These are phyloP conservation scores for Hydrozoanthus gracilis DNA, from an alignment of 92 coral and sea anemone species.

Conservation along the genomic window DNA sequence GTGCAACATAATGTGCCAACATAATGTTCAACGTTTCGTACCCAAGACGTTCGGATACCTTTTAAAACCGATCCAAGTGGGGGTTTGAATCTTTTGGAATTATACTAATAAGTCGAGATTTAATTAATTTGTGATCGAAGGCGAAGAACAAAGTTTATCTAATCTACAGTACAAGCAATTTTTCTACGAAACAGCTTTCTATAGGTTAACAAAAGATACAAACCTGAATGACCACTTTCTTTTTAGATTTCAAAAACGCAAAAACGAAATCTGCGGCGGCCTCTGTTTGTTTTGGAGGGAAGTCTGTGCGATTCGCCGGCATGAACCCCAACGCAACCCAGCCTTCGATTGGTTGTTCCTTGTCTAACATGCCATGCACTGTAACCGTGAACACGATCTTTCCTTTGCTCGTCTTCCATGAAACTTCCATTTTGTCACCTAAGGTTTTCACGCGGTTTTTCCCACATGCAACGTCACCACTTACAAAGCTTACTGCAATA, in stretches of 20 bases:
- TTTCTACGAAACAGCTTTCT: too few relatives aligned
- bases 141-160: too few relatives aligned
- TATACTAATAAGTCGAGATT: too few relatives aligned
- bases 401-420: slow-evolving; percentile 32
- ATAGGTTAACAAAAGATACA: neutral
- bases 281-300: slow-evolving; percentile 19
- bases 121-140: too few relatives aligned
- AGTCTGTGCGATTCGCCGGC: slow-evolving; percentile 6
- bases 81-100: too few relatives aligned
- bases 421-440: slow-evolving; percentile 14
- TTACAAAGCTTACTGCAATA: neutral
- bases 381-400: slow-evolving; percentile 23
- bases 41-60: too few relatives aligned
- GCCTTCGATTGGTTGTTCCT: slow-evolving; percentile 20
- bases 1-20: too few relatives aligned
- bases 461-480: neutral
- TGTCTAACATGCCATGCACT: slow-evolving; percentile 20
- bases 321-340: slow-evolving; percentile 80
- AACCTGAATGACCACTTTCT: slow-evolving; percentile 29
- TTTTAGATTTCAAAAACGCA: slow-evolving; percentile 31
- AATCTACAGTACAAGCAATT: too few relatives aligned
- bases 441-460: slow-evolving; percentile 2
- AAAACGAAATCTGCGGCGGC: slow-evolving; percentile 36
- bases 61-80: too few relatives aligned
- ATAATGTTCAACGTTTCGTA: too few relatives aligned